phyloP scores from a whole-genome alignment of 2,797 vertebrate species.

The Galagoides demidoff region DNA sequence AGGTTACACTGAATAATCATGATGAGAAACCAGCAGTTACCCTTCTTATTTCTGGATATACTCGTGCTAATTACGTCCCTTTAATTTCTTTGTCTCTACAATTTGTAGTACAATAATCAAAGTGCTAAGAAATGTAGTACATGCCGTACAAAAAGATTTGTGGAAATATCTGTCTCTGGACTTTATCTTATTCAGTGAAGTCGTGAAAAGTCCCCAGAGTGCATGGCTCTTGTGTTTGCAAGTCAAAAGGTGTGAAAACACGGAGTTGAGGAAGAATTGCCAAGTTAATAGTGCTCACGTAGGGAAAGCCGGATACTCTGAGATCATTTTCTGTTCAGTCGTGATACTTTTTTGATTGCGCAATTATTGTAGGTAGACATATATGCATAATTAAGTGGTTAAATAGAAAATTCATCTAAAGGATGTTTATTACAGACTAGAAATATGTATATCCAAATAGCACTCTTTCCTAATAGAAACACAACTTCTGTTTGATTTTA shows the following conservation, averaged over 20 bases:
- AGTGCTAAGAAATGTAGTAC: constrained; percentile 7
- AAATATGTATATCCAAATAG: constrained; percentile 14
- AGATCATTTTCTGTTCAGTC: not conserved
- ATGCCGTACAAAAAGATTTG: not conserved
- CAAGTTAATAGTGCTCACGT: not conserved
- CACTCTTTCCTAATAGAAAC: not conserved
- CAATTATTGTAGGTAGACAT: not conserved
- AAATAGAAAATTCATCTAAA: not conserved
- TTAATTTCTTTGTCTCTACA: not conserved
- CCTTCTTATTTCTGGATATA: constrained; percentile 12
- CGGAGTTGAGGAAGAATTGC: constrained; percentile 20
- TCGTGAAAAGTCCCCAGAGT: constrained; percentile 49
- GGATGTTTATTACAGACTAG: not conserved
- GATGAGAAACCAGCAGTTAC: constrained; percentile 21
- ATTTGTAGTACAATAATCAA: not conserved
- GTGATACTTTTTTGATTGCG: not conserved
- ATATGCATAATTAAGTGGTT: constrained; percentile 21
- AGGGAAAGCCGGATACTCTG: not conserved
- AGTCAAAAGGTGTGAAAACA: constrained; percentile 53
- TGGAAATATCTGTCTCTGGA: constrained; percentile 8
- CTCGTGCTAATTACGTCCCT: not conserved
- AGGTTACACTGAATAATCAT: not conserved
- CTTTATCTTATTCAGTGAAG: constrained; percentile 37
- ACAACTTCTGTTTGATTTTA: constrained; percentile 41
- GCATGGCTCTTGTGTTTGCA: constrained; percentile 14